Base-by-base conservation (phyloP, 2,888 invertebrate genomes). In the Ephialtes manifestator region DNA sequence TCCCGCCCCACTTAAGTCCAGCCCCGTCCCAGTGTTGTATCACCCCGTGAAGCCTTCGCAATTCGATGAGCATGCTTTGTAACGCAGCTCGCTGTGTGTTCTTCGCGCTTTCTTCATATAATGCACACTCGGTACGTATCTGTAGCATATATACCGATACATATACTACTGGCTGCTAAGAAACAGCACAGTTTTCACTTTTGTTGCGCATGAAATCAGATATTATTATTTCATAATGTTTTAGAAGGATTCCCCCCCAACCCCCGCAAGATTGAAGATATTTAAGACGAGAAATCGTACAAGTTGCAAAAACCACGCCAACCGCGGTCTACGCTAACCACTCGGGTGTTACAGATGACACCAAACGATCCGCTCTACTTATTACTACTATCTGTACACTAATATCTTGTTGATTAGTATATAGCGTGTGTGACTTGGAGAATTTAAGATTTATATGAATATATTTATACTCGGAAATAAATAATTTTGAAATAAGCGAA, bases 251-350 rank as follows among this genome's bases (percentile, higher is more conserved):
- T 60, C 24, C 18, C 18, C 65, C 24, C 18, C 55, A 39, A 39
- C 18, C 28, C 24, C 24, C 2, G 13, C 39, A 60, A 71, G 35
- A 81, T 60, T 35, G 24, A 68, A 77, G 74, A 77, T 74, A 68
- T 81, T 77, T 18, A 55, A 81, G 55, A 76, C 84, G 81, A 68
- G 55, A 68, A 81, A 74, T 81, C 68, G 72, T 60, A 53, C 58
- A 24, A 51, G 51, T 81, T 55, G 46, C 43, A 65, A 84, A 76
- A 83, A 55, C 51, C 68, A 46, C 79, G 51, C 28, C 68, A 39
- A 76, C 80, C 63, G 75, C 68, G 72, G 60, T 83, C 55, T 68
- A 31, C 11, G 65, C 70, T 55, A 53, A 51, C 55, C 31, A 39
- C 55, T 71, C 63, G 48, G 46, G 55, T 58, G 51, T 60, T 67